Base-by-base conservation (phyloP, 2,113 vertebrate genomes). In the Mormoops blainvillei region DNA sequence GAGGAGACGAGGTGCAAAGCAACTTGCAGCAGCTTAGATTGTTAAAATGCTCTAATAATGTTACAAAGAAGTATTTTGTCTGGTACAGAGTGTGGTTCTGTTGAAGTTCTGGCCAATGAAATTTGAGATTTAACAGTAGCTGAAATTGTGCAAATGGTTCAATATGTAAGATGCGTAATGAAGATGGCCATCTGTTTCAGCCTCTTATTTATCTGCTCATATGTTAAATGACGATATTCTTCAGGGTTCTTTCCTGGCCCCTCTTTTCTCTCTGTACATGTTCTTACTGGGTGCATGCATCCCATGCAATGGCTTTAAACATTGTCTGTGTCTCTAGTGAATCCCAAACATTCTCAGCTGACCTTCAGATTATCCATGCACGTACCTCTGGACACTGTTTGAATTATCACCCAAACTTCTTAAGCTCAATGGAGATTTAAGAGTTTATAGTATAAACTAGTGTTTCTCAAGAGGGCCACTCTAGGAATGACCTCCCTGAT, bases 151-250 rank as follows among this genome's bases (percentile, higher is more conserved):
- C 10, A 76, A 48, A 52, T 52, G 20, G 24, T 67, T 86, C 48
- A 67, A 6, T 68, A 33, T 52, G 41, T 81, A 61, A 77, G 28
- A 89, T 50, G 31, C 50, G 65, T 65, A 78, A 73, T 50, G 19
- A 71, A 65, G 50, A 89, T 19, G 24, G 13, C 19, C 18, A 16
- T 74, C 24, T 36, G 85, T 88, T 77, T 31, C 77, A 81, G 91
- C 90, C 89, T 71, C 50, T 67, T 76, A 86, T 56, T 26, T 88
- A 70, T 82, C 94, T 96, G 93, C 63, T 18, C 52, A 45, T 45
- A 87, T 16, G 12, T 18, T 86, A 58, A 63, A 76, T 85, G 31
- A 63, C 93, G 28, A 38, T 48, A 11, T 14, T 77, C n/a, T 83
- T 48, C 33, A 71, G 6, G n/a, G 33, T 63, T 56, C 24, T 65